Conservation (phyloP, 2,113 vertebrate genomes). For the Chaetura pelagica region DNA sequence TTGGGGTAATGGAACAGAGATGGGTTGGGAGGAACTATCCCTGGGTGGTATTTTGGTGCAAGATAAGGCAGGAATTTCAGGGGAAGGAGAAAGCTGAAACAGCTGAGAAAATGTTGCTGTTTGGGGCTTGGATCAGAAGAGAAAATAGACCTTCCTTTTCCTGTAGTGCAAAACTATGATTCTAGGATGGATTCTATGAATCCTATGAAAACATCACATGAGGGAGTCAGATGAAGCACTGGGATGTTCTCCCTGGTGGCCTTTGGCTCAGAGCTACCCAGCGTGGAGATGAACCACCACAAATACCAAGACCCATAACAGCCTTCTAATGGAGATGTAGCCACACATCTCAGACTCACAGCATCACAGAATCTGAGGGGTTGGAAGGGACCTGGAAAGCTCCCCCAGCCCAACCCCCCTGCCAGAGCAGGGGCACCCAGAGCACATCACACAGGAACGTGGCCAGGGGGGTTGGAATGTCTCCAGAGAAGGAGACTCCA, state of each 20-base stretch:
- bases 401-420: too few species aligned
- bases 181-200: too few species aligned
- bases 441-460: too few species aligned
- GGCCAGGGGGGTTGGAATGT: too few species aligned
- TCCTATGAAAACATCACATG: neutral
- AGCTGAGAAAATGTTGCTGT: neutral
- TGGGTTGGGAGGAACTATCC: neutral
- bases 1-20: neutral
- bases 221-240: fast-evolving
- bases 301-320: neutral
- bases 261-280: neutral
- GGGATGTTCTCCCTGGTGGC: neutral
- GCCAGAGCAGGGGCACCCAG: too few species aligned
- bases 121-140: neutral
- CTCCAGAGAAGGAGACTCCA: too few species aligned
- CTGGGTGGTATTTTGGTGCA: neutral
- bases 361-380: too few species aligned
- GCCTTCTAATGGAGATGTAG: neutral
- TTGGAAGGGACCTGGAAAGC: too few species aligned
- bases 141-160: neutral
- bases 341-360: neutral
- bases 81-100: neutral
- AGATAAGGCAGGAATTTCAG: neutral
- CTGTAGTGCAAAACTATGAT: neutral
- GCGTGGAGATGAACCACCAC: neutral